phyloP scores from a whole-genome alignment of 2,888 invertebrate genomes.

The Steinernema carpocapsae region DNA sequence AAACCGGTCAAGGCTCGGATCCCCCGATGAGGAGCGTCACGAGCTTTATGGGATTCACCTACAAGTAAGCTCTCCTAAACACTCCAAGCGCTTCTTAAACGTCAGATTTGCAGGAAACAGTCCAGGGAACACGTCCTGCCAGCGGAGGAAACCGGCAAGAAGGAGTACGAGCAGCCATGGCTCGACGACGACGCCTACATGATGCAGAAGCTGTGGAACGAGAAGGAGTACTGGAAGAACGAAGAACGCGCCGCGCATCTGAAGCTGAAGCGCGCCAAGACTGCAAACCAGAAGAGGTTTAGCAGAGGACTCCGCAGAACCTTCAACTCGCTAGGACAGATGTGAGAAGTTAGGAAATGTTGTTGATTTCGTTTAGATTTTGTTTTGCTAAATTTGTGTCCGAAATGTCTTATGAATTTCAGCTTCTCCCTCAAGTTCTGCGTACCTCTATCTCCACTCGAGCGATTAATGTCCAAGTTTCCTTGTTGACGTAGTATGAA shows the following conservation, averaged over 20 bases:
- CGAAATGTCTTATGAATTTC: no score
- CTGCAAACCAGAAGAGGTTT: constrained; percentile 31
- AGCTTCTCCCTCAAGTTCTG: no score
- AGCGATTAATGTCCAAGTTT: no score
- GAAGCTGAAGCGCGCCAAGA: not conserved
- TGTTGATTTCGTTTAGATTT: no score
- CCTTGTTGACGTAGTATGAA: no score
- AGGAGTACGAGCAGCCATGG: constrained; percentile 66
- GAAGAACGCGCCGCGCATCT: constrained; percentile 42
- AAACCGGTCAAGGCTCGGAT: constrained; percentile 80
- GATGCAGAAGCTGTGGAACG: constrained; percentile 67
- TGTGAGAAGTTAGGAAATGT: no score
- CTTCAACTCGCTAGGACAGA: constrained; percentile 36
- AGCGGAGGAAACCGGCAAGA: constrained; percentile 47
- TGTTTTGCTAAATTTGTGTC: no score
- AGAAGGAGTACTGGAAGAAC: constrained; percentile 61
- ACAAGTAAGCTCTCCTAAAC: constrained; percentile 56
- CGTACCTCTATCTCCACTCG: no score
- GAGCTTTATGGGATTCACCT: constrained; percentile 65
- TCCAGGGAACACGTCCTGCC: constrained; percentile 60
- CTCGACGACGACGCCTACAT: constrained; percentile 66
- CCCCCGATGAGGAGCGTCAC: constrained; percentile 61
- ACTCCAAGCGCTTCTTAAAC: not conserved
- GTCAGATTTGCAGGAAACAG: constrained; percentile 52
- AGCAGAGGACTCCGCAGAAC: constrained; percentile 38